Evolutionary conservation across 2,888 invertebrate genomes (phyloP).

Genomic region (Volucella bombylans): DNA sequence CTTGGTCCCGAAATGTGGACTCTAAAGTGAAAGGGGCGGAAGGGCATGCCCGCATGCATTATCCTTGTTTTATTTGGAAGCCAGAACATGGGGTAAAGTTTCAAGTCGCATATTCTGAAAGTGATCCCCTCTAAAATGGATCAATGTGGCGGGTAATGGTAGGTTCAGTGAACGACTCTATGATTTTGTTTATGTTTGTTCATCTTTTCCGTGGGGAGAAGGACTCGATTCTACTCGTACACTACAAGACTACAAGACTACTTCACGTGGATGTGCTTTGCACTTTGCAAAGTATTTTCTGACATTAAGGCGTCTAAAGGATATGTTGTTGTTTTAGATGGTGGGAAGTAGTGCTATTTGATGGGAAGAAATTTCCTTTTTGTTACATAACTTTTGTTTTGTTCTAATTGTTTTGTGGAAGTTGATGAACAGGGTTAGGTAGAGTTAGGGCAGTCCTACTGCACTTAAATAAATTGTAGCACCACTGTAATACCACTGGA

Average conservation of each 20-base stretch:
- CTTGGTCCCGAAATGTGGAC: not conserved
- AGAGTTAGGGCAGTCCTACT: too few species aligned
- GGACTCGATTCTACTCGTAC: not conserved
- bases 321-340: too few species aligned
- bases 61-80: not conserved
- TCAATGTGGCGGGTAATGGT: not conserved
- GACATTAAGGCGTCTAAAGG: too few species aligned
- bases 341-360: too few species aligned
- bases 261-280: conserved; percentile 1
- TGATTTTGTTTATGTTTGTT: conserved; percentile 14
- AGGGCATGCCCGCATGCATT: conserved; percentile 10
- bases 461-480: too few species aligned
- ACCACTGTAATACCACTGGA: too few species aligned
- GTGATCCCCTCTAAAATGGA: not conserved
- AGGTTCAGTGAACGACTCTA: conserved; percentile 41
- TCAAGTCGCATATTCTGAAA: conserved; percentile 1
- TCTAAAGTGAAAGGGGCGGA: too few species aligned
- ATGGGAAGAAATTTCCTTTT: too few species aligned
- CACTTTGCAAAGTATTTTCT: not conserved
- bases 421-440: too few species aligned
- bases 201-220: not conserved
- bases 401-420: too few species aligned
- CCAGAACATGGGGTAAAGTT: not conserved
- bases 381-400: too few species aligned
- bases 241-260: not conserved